phyloP scores from a whole-genome alignment of 2,888 invertebrate genomes.

The Dusona sp. region DNA sequence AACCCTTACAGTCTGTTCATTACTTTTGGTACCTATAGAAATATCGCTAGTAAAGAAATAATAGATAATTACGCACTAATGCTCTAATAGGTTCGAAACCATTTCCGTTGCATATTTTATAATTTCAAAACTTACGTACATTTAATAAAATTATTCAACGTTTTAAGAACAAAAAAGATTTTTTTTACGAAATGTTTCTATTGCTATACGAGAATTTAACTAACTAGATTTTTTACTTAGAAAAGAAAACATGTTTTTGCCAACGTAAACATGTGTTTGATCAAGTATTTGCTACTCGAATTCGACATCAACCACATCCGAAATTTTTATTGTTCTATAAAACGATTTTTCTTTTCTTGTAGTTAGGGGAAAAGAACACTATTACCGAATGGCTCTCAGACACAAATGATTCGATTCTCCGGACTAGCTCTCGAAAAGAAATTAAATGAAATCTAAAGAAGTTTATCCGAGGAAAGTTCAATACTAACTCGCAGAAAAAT shows the following conservation, averaged over 20 bases:
- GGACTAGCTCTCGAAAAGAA: not conserved
- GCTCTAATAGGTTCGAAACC: not conserved
- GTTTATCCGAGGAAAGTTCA: constrained; percentile 5
- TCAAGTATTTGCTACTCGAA: not conserved
- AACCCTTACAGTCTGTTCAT: no score
- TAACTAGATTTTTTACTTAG: no score
- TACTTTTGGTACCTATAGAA: no score
- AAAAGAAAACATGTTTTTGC: no score
- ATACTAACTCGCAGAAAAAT: constrained; percentile 24
- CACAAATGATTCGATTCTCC: constrained; percentile 2
- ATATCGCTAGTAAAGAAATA: no score
- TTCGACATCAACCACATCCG: not conserved
- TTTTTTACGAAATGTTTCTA: no score
- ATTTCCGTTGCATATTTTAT: not conserved
- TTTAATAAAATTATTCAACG: no score
- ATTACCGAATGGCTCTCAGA: constrained; percentile 9
- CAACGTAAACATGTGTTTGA: no score
- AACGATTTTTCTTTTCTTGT: not conserved
- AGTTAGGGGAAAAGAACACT: not conserved
- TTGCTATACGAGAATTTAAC: no score
- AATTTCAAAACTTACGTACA: no score
- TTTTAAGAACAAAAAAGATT: no score
- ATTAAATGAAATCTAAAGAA: constrained; percentile 15
- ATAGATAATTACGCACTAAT: no score
- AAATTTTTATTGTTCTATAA: not conserved